A percentile compares a stretch with the other conserved stretches of the same genome.
phyloP scores from a whole-genome alignment of 2,797 vertebrate genomes.

The Molossus molossus region DNA sequence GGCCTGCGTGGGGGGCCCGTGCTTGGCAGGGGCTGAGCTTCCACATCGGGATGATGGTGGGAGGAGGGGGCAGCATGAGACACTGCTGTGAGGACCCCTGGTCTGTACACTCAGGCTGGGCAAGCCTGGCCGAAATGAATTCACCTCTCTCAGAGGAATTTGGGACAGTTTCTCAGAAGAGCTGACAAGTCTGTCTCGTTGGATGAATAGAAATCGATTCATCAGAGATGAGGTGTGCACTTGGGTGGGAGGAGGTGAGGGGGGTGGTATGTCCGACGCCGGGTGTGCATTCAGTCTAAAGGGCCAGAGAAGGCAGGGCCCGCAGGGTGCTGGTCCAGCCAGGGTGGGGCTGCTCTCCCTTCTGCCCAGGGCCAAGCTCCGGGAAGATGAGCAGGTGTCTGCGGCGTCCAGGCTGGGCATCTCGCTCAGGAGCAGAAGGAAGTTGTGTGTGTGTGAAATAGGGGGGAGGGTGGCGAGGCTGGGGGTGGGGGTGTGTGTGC shows the following conservation, averaged over 20 bases:
- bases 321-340: neutral
- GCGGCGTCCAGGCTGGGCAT: accelerated
- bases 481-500: no score
- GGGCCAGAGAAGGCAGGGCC: neutral
- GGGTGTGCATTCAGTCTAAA: neutral
- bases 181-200: neutral
- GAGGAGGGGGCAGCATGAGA: neutral
- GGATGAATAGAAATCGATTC: neutral
- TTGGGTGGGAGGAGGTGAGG: neutral
- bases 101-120: neutral
- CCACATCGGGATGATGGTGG: neutral
- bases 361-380: accelerated
- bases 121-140: neutral
- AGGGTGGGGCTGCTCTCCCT: neutral
- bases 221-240: neutral
- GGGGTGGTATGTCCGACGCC: accelerated
- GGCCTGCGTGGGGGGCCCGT: neutral
- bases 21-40: neutral
- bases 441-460: no score
- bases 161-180: slow-evolving; percentile 6
- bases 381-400: neutral
- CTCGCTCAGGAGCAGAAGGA: neutral
- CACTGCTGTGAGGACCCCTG: neutral
- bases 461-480: accelerated
- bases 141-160: neutral